phyloP scores from a whole-genome alignment of 2,888 invertebrate genomes.

The Eurytoma californica region DNA sequence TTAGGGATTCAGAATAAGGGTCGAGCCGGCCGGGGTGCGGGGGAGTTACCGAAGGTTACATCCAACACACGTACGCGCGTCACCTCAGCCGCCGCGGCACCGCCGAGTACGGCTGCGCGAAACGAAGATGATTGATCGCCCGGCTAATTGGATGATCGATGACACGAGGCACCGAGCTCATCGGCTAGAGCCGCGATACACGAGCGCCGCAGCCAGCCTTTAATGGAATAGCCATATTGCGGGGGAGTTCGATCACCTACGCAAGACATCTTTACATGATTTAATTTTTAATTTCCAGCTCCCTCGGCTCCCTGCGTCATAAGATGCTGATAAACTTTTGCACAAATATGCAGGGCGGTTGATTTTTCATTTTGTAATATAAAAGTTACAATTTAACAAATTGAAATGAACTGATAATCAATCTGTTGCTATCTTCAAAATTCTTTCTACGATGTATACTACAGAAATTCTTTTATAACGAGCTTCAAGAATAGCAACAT shows the following conservation, averaged over 20 bases:
- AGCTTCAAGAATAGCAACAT: too few relatives aligned
- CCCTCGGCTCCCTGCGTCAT: too few relatives aligned
- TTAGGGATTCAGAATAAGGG: constrained; percentile 73
- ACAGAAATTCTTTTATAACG: too few relatives aligned
- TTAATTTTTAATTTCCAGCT: constrained; percentile 38
- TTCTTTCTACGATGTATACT: too few relatives aligned
- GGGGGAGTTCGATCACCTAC: constrained; percentile 21
- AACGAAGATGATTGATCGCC: constrained; percentile 83
- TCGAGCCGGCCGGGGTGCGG: constrained; percentile 65
- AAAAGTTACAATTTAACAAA: too few relatives aligned
- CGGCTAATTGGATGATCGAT: constrained; percentile 88
- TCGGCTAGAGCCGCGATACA: constrained; percentile 45
- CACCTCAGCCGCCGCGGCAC: constrained; percentile 35
- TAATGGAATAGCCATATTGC: constrained; percentile 47
- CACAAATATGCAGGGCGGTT: neutral
- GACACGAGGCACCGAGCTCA: constrained; percentile 70
- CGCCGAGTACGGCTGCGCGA: constrained; percentile 9
- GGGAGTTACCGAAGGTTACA: constrained; percentile 38
- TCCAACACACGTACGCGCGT: constrained; percentile 35
- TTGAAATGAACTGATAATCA: too few relatives aligned
- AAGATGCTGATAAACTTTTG: neutral
- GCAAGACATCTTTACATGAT: constrained; percentile 29
- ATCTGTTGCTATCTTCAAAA: too few relatives aligned
- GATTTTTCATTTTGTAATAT: too few relatives aligned
- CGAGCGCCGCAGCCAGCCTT: constrained; percentile 12